Evolutionary conservation across 2,113 vertebrate genomes (phyloP).

Genomic region (Pterocles gutturalis): DNA sequence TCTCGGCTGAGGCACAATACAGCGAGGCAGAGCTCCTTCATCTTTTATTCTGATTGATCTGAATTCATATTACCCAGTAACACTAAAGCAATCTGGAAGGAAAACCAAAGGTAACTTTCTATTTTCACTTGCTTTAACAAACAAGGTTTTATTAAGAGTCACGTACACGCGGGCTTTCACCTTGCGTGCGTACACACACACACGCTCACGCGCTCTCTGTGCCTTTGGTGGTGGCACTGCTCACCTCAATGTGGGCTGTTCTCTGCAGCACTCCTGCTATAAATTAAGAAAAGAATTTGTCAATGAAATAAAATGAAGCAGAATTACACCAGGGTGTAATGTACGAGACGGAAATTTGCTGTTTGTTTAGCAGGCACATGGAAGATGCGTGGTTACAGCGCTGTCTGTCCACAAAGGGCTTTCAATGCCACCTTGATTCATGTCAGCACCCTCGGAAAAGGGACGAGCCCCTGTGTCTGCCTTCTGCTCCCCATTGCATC

Average conservation of each 20-base stretch:
- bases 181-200: background rate
- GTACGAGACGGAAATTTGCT: background rate
- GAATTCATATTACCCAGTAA: background rate
- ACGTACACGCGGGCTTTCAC: background rate
- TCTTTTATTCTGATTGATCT: conserved; percentile 63
- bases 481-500: background rate
- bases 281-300: too few species aligned
- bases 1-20: background rate
- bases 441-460: fast-evolving
- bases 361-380: background rate
- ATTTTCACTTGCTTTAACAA: background rate
- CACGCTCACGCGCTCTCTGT: fast-evolving
- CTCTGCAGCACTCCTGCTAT: fast-evolving
- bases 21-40: conserved; percentile 28
- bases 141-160: background rate
- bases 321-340: background rate
- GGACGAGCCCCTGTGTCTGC: background rate
- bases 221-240: background rate
- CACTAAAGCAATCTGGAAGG: background rate
- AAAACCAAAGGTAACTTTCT: background rate
- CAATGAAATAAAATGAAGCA: fast-evolving
- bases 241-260: background rate
- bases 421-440: fast-evolving
- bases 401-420: background rate
- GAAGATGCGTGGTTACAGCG: background rate